Evolutionary conservation across 2,888 invertebrate species (phyloP), one percentile per base, ranked within the genome.

Genomic region (Pachymerium ferrugineum): DNA sequence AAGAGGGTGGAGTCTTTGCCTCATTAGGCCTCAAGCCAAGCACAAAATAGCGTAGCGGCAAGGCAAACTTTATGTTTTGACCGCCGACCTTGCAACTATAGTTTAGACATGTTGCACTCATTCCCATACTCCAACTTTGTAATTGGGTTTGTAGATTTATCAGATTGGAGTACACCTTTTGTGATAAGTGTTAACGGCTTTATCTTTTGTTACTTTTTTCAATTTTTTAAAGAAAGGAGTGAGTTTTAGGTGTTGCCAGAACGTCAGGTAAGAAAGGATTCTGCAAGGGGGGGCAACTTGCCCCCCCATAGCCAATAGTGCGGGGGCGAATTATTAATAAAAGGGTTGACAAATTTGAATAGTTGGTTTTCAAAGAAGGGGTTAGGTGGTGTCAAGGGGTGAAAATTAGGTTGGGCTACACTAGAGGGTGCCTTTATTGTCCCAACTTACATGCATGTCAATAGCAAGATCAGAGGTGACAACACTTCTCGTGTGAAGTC

Each of bases 21-120:
- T 54, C 47, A 54, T 54, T 54, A 54, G 22, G 47, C 47, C 47
- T 54, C 47, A 54, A 54, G 47, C 47, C 47, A 54, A 54, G 47
- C 47, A 54, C 47, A 22, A 54, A 54, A 54, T 54, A 10, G 22
- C 16, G n/a, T 54, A 22, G 47, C 19, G 6, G 47, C 4, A 22
- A 16, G 16, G 22, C 47, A 22, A 54, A 54, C 47, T 54, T 54
- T 54, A 54, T 54, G 47, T 54, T 19, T 54, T 54, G 47, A 54
- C 47, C 47, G 16, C 47, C 47, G 47, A 54, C 47, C 47, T 19
- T n/a, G n/a, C n/a, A n/a, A n/a, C n/a, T n/a, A n/a, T n/a, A n/a
- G n/a, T n/a, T 22, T 4, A 1, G 19, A 5, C 19, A 54, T 19
- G 1, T 16, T 5, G 19, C 47, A 22, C 5, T 22, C 47, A 54